Conservation (phyloP, 2,888 invertebrate genomes). For the Drosophila multiciliata region DNA sequence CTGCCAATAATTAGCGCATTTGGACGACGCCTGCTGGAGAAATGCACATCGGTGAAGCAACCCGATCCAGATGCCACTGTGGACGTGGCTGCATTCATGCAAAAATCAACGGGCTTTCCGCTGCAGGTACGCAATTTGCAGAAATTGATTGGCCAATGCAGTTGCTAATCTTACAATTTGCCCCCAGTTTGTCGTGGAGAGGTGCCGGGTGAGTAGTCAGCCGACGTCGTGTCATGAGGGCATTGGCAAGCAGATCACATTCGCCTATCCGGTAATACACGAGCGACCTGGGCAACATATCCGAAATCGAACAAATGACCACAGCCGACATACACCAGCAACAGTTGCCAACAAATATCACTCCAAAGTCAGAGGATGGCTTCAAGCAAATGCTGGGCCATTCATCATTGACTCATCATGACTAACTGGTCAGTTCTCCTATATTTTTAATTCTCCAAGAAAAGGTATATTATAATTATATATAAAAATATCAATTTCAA, state of each 20-base stretch:
- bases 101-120: slow-evolving; percentile 73
- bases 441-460: too few species aligned
- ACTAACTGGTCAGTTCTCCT: too few species aligned
- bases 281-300: slow-evolving; percentile 86
- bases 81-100: slow-evolving; percentile 61
- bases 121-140: slow-evolving; percentile 60
- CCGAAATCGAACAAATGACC: slow-evolving; percentile 86
- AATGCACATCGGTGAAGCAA: slow-evolving; percentile 63
- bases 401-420: too few species aligned
- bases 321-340: slow-evolving; percentile 79
- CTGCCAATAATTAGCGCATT: slow-evolving; percentile 53
- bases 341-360: slow-evolving; percentile 54
- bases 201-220: slow-evolving; percentile 79
- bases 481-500: too few species aligned
- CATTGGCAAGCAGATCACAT: slow-evolving; percentile 84
- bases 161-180: neutral
- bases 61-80: slow-evolving; percentile 52
- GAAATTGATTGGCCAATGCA: neutral
- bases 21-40: slow-evolving; percentile 59
- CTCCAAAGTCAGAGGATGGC: slow-evolving; percentile 78
- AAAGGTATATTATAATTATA: too few species aligned
- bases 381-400: slow-evolving; percentile 62
- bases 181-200: slow-evolving; percentile 82
- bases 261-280: slow-evolving; percentile 89
- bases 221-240: slow-evolving; percentile 61